Conservation (phyloP, 1,140 invertebrate genomes). For the Eueides isabella region DNA sequence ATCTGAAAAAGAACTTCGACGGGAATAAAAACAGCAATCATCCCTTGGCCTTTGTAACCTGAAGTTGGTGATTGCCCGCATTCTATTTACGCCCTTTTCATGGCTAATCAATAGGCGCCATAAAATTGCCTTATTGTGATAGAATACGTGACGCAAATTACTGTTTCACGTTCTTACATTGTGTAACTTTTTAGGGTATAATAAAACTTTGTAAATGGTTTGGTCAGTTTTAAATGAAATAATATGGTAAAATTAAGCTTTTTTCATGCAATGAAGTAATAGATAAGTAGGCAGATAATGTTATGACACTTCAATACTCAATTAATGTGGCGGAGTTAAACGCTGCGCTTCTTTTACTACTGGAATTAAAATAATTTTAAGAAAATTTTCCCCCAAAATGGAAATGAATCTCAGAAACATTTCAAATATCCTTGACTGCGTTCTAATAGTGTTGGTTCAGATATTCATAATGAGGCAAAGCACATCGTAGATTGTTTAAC, state of each 20-base stretch:
- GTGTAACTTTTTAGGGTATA: background rate
- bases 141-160: conserved; percentile 18
- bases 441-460: too few species aligned
- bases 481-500: conserved; percentile 11
- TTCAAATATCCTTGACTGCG: too few species aligned
- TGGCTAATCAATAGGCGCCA: conserved; percentile 29
- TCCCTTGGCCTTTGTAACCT: conserved; percentile 23
- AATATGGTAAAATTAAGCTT: too few species aligned
- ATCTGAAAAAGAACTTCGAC: background rate
- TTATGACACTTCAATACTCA: too few species aligned
- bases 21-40: conserved; percentile 12
- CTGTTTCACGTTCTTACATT: conserved; percentile 1
- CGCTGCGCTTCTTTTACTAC: too few species aligned
- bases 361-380: too few species aligned
- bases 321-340: too few species aligned
- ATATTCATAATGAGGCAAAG: background rate
- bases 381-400: too few species aligned
- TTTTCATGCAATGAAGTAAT: too few species aligned
- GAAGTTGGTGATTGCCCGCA: conserved; percentile 20
- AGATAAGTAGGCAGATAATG: too few species aligned
- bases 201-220: background rate
- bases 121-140: conserved; percentile 30
- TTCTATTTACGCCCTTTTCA: conserved; percentile 32
- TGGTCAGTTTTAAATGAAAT: background rate
- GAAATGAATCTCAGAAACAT: too few species aligned